phyloP scores from a whole-genome alignment of 2,888 invertebrate genomes.

The Zygogramma bicolorata region DNA sequence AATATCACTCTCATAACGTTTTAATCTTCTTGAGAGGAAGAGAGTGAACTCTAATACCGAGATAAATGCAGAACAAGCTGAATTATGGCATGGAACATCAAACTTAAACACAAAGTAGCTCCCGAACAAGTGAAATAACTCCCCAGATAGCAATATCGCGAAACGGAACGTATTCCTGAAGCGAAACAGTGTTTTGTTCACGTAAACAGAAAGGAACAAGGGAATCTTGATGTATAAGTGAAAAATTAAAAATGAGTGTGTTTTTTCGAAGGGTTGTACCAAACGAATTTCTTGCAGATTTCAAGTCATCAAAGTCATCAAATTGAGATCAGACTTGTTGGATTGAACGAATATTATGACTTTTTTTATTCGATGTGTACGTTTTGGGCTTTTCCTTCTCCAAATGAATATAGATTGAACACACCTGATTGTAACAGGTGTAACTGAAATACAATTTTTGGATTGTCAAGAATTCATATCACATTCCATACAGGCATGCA shows the following conservation, averaged over 20 bases:
- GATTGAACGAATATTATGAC: too few species aligned
- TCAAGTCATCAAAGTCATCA: too few species aligned
- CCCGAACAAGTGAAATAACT: constrained; percentile 23
- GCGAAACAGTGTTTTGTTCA: constrained; percentile 19
- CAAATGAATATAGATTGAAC: too few species aligned
- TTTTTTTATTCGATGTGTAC: too few species aligned
- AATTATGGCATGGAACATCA: neutral
- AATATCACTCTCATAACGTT: neutral
- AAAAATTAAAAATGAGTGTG: neutral
- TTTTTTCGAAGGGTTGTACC: neutral
- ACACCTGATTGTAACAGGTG: too few species aligned
- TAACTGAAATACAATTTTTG: too few species aligned
- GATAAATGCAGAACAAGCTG: constrained; percentile 2
- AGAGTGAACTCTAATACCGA: neutral
- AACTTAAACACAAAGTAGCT: constrained; percentile 20
- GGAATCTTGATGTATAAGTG: neutral
- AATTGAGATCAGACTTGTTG: too few species aligned
- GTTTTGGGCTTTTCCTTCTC: too few species aligned
- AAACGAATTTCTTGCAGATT: neutral
- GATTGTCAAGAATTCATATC: too few species aligned
- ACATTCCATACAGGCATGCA: too few species aligned
- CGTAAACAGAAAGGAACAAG: constrained; percentile 13
- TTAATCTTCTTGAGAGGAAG: neutral
- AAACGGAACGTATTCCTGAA: constrained; percentile 7
- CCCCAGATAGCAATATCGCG: constrained; percentile 27